Percentiles rank a stretch among this genome's conserved stretches.
phyloP scores from a whole-genome alignment of 2,113 vertebrate genomes.

The Rhynchomys soricoides region DNA sequence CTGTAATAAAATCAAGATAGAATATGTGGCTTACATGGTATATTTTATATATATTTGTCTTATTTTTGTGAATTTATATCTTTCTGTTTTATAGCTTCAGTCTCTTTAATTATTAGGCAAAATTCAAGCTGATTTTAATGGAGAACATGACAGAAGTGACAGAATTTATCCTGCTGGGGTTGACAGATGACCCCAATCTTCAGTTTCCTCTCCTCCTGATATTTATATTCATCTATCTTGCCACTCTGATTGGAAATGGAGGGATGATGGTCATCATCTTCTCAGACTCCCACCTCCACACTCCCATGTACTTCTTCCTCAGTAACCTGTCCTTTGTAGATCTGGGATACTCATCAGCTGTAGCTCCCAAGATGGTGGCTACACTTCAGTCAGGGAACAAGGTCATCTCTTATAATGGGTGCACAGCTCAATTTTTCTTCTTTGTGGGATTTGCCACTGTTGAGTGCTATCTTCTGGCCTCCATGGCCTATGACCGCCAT shows the following conservation, averaged over 20 bases:
- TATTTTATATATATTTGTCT: background rate
- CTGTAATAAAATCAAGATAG: background rate
- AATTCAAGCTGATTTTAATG: background rate
- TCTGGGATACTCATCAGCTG: conserved; percentile 53
- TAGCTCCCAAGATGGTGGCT: conserved; percentile 55
- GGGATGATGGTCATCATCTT: conserved; percentile 43
- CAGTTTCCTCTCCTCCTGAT: conserved; percentile 49
- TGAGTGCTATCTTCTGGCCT: conserved; percentile 68
- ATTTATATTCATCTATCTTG: conserved; percentile 65
- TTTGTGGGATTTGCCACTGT: conserved; percentile 66
- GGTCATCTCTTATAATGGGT: conserved; percentile 58
- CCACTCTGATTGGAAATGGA: conserved; percentile 61
- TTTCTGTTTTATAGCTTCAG: background rate
- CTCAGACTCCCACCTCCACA: conserved; percentile 23
- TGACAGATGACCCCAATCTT: conserved; percentile 64
- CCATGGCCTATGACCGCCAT: conserved; percentile 65
- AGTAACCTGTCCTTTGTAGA: conserved; percentile 67
- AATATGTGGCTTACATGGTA: background rate
- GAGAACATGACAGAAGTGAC: conserved; percentile 42
- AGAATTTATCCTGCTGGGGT: conserved; percentile 69
- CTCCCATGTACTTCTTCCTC: conserved; percentile 72
- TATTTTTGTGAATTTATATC: background rate
- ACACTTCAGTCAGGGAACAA: conserved; percentile 51
- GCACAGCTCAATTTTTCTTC: conserved; percentile 74
- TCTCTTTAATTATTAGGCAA: background rate